Percentiles rank a stretch among this genome's conserved stretches.
phyloP scores from a whole-genome alignment of 2,888 invertebrate genomes.

The Latrodectus elegans region DNA sequence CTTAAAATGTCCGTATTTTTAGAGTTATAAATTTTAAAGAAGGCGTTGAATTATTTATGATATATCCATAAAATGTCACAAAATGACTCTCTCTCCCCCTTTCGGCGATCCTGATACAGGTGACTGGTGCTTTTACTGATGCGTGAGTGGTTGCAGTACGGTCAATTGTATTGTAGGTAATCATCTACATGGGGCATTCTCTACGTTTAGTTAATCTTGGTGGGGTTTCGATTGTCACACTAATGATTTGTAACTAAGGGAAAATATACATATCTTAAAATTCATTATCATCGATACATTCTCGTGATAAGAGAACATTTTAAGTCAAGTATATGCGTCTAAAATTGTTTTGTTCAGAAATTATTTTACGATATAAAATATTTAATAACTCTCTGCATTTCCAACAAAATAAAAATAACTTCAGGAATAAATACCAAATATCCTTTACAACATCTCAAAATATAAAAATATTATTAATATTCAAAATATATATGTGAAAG shows the following conservation, averaged over 20 bases:
- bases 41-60: slow-evolving; percentile 1
- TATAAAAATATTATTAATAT: too few species aligned
- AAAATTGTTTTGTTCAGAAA: too few species aligned
- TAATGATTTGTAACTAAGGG: slow-evolving; percentile 8
- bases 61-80: not conserved
- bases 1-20: not conserved
- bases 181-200: slow-evolving; percentile 4
- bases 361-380: too few species aligned
- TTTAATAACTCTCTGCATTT: too few species aligned
- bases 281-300: too few species aligned
- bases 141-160: not conserved
- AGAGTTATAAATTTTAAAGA: slow-evolving; percentile 6
- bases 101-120: not conserved
- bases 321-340: too few species aligned
- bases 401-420: too few species aligned
- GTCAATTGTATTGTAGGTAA: slow-evolving; percentile 3
- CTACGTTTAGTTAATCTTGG: not conserved
- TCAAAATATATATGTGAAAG: too few species aligned
- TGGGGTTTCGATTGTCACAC: slow-evolving; percentile 4
- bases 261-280: not conserved
- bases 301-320: too few species aligned
- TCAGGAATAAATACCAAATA: too few species aligned
- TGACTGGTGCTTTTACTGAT: slow-evolving; percentile 12
- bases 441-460: too few species aligned
- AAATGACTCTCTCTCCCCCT: not conserved